phyloP scores from a whole-genome alignment of 2,113 vertebrate species.

The Chloropsis hardwickii region DNA sequence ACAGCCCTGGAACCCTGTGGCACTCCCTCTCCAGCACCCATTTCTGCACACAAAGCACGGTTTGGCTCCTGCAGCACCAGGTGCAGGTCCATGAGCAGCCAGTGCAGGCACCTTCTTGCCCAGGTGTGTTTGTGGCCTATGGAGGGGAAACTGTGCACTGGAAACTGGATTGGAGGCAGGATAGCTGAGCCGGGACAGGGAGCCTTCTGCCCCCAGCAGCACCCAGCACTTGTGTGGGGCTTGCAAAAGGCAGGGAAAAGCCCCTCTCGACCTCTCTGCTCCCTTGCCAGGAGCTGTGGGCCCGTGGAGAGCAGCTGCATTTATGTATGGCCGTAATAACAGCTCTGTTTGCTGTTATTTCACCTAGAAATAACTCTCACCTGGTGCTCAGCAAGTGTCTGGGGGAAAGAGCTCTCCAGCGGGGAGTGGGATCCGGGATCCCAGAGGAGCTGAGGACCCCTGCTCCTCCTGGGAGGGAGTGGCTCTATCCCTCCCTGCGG shows the following conservation, averaged over 20 bases:
- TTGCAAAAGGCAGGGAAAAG: not conserved
- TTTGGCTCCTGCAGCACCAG: not conserved
- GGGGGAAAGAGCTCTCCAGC: not conserved
- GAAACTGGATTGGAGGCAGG: not conserved
- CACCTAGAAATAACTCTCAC: not conserved
- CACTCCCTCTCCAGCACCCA: not conserved
- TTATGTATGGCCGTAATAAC: no score
- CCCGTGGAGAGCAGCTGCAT: not conserved
- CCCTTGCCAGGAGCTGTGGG: not conserved
- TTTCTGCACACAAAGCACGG: rapidly evolving
- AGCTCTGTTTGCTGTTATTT: not conserved
- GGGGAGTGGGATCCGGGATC: not conserved
- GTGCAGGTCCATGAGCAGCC: not conserved
- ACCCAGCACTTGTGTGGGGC: rapidly evolving
- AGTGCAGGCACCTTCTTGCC: not conserved
- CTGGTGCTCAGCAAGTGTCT: no score
- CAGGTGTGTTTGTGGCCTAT: rapidly evolving
- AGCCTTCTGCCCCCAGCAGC: not conserved
- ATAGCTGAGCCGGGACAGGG: not conserved
- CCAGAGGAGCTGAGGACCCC: not conserved
- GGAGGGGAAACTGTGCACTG: not conserved
- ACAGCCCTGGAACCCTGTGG: not conserved
- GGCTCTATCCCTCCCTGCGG: not conserved
- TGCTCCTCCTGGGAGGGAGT: not conserved
- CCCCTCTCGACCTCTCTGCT: not conserved